Conservation (phyloP, 1,140 invertebrate species). For the Branchinecta lynchi region DNA sequence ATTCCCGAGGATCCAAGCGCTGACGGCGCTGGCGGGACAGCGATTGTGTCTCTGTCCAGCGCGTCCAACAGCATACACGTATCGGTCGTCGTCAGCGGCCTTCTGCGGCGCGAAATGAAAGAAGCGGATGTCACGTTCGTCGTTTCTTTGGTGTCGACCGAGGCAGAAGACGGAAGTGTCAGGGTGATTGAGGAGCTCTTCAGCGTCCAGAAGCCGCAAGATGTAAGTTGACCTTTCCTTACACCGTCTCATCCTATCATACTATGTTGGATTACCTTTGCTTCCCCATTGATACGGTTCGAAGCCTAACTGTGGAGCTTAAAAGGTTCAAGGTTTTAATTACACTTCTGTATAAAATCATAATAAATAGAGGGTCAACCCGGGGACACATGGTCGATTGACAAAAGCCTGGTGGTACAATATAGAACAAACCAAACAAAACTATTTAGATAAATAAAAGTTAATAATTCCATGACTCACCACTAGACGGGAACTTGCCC, state of each 20-base stretch:
- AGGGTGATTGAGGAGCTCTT: conserved; percentile 51
- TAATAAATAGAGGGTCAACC: no score
- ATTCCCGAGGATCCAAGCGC: conserved; percentile 39
- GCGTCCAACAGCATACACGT: conserved; percentile 59
- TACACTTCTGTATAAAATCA: no score
- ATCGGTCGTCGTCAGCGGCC: conserved; percentile 61
- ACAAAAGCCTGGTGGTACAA: no score
- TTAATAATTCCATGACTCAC: no score
- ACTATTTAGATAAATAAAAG: no score
- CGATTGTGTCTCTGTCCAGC: conserved; percentile 54
- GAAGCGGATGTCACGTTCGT: conserved; percentile 50
- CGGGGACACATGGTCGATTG: no score
- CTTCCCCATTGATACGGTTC: no score
- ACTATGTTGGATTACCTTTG: no score
- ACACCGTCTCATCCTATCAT: background rate
- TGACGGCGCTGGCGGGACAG: conserved; percentile 57
- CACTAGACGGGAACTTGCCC: no score
- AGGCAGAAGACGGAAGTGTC: conserved; percentile 43
- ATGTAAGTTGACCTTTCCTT: conserved; percentile 24
- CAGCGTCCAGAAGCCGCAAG: conserved; percentile 27
- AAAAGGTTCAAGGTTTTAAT: no score
- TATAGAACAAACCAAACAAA: no score
- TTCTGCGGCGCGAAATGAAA: conserved; percentile 42
- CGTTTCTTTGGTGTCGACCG: conserved; percentile 44
- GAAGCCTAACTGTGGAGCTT: no score